phyloP scores from a whole-genome alignment of 1,140 invertebrate species.

The Papilio machaon region DNA sequence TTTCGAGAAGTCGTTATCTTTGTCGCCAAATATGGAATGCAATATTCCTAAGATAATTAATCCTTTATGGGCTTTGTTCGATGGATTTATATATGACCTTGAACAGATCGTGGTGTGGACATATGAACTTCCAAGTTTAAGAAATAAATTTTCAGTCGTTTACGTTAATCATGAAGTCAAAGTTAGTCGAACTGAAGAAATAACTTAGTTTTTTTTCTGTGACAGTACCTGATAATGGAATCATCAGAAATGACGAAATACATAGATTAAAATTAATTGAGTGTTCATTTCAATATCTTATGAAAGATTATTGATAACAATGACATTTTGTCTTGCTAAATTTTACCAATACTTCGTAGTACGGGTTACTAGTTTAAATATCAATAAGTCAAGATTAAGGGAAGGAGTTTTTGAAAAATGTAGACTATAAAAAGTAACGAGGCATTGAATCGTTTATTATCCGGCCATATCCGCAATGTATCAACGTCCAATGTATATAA shows the following conservation, averaged over 20 bases:
- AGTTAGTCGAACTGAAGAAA: too few relatives aligned
- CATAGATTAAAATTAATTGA: too few relatives aligned
- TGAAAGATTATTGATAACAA: background rate
- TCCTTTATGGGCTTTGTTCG: too few relatives aligned
- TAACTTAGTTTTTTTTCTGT: too few relatives aligned
- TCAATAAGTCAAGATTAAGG: constrained; percentile 31
- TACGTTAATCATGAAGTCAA: too few relatives aligned
- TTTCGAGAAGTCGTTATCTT: background rate
- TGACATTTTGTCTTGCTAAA: background rate
- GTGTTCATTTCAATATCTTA: background rate
- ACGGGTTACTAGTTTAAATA: constrained; percentile 11
- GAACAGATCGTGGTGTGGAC: too few relatives aligned
- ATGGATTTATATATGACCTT: too few relatives aligned
- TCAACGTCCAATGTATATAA: constrained; percentile 56
- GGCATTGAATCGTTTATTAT: constrained; percentile 49
- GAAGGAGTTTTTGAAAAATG: constrained; percentile 32
- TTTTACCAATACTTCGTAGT: background rate
- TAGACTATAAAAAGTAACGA: constrained; percentile 38
- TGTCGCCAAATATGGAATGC: background rate
- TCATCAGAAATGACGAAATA: too few relatives aligned
- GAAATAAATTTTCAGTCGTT: too few relatives aligned
- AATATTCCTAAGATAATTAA: background rate
- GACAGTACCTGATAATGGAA: too few relatives aligned
- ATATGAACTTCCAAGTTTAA: too few relatives aligned
- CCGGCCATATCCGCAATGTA: constrained; percentile 52